Base-by-base conservation (phyloP, 2,797 vertebrate species). In the Diglossa cyanea region DNA sequence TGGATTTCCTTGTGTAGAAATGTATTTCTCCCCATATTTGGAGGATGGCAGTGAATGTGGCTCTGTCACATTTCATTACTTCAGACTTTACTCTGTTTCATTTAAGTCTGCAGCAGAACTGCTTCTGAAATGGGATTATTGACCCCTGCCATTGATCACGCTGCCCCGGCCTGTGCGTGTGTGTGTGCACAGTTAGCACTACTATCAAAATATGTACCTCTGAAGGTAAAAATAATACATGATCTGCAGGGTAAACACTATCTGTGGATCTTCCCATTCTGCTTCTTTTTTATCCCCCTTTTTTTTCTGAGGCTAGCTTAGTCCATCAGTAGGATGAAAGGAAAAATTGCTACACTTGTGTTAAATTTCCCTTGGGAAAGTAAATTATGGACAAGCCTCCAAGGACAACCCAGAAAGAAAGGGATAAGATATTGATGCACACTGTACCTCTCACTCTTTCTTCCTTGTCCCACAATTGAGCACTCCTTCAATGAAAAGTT, bases 361-460 rank as follows among this genome's bases (percentile, higher is more conserved):
- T 71, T 97, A 96, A 96, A 98, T 97, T 98, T 98, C 97, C 97
- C 96, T 90, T 70, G 96, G 95, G 97, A 95, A 91, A 95, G 94
- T 97, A 97, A 97, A 97, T 97, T 97, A 97, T 95, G 92, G 96
- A 92, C 94, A 96, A 92, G 75, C 81, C 95, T 97, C 92, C 93
- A 97, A 97, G 96, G 97, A 97, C 97, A 97, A 67, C 76, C 88
- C 92, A 80, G 95, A 95, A 96, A 85, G 79, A 96, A 94, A 96
- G 75, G 96, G 94, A 90, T 92, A 88, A 94, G 89, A 88, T 97
- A 97, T 97, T 97, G 97, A 97, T 97, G 96, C 30, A 3, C 93
- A 94, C 94, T 76, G 54, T 94, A 89, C 93, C 88, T 94, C 95
- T 97, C 90, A 86, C 80, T 94, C 91, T 87, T 97, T 91, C 86